phyloP scores from a whole-genome alignment of 2,888 invertebrate genomes.

The Ptychoptera contaminata region DNA sequence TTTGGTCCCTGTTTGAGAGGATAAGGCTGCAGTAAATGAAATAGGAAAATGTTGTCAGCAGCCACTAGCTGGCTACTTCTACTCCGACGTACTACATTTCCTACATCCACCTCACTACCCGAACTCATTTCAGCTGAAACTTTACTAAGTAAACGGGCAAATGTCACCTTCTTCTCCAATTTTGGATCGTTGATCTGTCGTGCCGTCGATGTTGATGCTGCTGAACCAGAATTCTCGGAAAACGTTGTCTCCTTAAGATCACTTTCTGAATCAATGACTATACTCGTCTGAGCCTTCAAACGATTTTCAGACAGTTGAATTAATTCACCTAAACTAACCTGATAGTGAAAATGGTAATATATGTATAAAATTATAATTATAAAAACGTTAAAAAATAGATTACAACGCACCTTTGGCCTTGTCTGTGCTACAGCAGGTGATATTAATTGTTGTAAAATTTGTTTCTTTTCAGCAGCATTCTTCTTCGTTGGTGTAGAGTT shows the following conservation, averaged over 20 bases:
- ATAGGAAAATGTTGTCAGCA: conserved; percentile 8
- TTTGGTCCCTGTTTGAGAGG: conserved; percentile 18
- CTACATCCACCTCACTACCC: conserved; percentile 51
- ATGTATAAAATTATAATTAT: not conserved
- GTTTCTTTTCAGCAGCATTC: conserved; percentile 60
- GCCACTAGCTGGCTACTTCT: too few species aligned
- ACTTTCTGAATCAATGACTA: conserved; percentile 26
- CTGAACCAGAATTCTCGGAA: conserved; percentile 32
- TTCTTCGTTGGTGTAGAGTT: conserved; percentile 66
- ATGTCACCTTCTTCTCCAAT: conserved; percentile 63
- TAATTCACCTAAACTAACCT: conserved; percentile 54
- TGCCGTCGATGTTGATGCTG: conserved; percentile 33
- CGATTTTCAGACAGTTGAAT: conserved; percentile 54
- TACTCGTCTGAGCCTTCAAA: conserved; percentile 34
- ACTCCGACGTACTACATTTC: conserved; percentile 24
- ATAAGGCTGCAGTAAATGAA: conserved; percentile 28
- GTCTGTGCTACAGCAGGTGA: conserved; percentile 47
- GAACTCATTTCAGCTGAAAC: conserved; percentile 66
- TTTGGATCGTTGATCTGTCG: conserved; percentile 47
- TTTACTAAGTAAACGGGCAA: conserved; percentile 55
- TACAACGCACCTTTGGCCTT: conserved; percentile 14
- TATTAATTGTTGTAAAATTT: conserved; percentile 62
- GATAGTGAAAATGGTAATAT: conserved; percentile 22
- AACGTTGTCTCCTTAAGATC: conserved; percentile 47
- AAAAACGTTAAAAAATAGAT: not conserved